Evolutionary conservation across 2,113 vertebrate genomes (phyloP).

Genomic region (Prolemur simus): DNA sequence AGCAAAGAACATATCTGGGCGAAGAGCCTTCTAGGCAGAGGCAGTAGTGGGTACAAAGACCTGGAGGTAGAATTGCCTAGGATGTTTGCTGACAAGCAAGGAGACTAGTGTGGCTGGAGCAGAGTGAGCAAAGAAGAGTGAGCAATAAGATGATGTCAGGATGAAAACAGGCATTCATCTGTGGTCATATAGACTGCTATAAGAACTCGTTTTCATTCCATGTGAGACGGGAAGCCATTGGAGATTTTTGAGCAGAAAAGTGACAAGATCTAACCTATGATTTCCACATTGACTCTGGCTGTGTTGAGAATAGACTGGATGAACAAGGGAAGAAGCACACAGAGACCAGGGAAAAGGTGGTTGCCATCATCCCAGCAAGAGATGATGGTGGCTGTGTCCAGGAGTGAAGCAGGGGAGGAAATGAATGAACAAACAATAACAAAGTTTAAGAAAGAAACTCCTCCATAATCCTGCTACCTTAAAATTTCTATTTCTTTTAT

Average conservation of each 20-base stretch:
- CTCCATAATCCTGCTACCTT: neutral
- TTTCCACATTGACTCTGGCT: neutral
- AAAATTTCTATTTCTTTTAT: constrained; percentile 1
- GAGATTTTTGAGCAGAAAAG: neutral
- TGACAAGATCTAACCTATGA: neutral
- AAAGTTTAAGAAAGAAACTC: neutral
- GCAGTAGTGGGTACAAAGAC: neutral
- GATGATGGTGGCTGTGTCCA: neutral
- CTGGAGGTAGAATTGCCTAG: neutral
- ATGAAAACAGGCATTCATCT: neutral
- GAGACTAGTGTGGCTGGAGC: neutral
- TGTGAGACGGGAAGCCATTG: neutral
- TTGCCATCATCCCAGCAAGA: neutral
- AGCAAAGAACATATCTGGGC: neutral
- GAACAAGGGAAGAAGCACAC: neutral
- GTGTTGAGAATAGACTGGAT: neutral
- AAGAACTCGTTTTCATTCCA: neutral
- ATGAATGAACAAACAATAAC: neutral
- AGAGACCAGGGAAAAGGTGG: neutral
- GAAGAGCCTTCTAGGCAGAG: neutral
- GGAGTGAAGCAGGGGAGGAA: neutral
- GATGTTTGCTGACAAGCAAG: neutral
- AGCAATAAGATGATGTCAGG: neutral
- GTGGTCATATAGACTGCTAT: neutral
- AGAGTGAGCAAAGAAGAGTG: neutral